Conservation (phyloP, 2,113 vertebrate species). For the Nycticorax nycticorax region DNA sequence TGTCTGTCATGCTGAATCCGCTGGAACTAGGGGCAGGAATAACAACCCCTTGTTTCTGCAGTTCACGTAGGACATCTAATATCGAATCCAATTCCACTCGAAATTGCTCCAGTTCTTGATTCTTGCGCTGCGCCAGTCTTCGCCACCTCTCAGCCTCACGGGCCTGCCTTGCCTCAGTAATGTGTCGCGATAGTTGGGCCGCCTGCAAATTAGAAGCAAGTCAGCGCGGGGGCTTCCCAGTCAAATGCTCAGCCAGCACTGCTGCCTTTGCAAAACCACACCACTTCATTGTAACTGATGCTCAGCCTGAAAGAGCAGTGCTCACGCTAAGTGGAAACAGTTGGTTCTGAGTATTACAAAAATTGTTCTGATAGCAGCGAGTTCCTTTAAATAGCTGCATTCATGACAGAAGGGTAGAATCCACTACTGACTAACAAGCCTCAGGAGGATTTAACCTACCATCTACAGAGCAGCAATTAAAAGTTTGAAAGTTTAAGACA, state of each 20-base stretch:
- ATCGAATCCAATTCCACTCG: slow-evolving; percentile 90
- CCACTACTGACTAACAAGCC: not conserved
- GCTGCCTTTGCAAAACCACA: not conserved
- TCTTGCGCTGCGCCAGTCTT: slow-evolving; percentile 82
- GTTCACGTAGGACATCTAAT: slow-evolving; percentile 85
- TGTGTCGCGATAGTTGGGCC: slow-evolving; percentile 68
- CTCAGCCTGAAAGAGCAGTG: not conserved
- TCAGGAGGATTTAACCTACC: not conserved
- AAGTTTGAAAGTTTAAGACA: not conserved
- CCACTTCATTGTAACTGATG: not conserved
- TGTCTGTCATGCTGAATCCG: not conserved
- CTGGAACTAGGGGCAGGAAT: slow-evolving; percentile 66
- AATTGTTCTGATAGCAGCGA: not conserved
- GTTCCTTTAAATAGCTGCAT: not conserved
- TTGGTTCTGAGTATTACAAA: not conserved
- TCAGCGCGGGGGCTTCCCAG: not conserved
- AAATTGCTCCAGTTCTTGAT: slow-evolving; percentile 86
- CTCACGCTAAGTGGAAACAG: not conserved
- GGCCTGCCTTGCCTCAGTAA: slow-evolving; percentile 67
- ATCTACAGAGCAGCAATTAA: not conserved
- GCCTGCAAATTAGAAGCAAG: slow-evolving; percentile 72
- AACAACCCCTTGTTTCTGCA: slow-evolving; percentile 86
- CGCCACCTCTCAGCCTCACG: slow-evolving; percentile 83
- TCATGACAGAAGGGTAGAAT: not conserved
- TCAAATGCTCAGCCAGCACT: accelerated